A percentile compares a stretch with the other conserved stretches of the same genome.
These are phyloP conservation scores for Eupeodes latifasciatus DNA, from an alignment of 2,888 invertebrate species.

Conservation along the genomic window DNA sequence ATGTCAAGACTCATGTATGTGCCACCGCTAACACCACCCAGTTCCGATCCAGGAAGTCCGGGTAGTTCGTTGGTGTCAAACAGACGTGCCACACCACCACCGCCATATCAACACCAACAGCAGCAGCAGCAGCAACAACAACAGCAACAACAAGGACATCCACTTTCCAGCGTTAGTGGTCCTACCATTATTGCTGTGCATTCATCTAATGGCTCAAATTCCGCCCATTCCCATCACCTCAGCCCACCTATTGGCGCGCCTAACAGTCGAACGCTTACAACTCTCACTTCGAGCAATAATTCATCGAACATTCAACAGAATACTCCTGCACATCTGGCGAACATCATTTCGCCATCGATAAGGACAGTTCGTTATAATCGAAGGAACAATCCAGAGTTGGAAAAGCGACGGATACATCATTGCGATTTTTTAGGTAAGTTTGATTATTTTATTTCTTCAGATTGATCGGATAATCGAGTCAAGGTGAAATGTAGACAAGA, in stretches of 20 bases:
- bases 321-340: conserved; percentile 82
- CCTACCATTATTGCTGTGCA: conserved; percentile 80
- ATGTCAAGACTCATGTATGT: conserved; percentile 89
- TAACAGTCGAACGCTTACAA: conserved; percentile 78
- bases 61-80: conserved; percentile 89
- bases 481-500: too few relatives aligned
- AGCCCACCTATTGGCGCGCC: conserved; percentile 75
- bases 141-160: conserved; percentile 79
- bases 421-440: conserved; percentile 96
- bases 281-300: conserved; percentile 75
- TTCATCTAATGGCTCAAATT: conserved; percentile 61
- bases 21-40: conserved; percentile 94
- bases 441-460: neutral
- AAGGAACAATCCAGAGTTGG: conserved; percentile 97
- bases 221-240: conserved; percentile 75
- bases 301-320: conserved; percentile 77
- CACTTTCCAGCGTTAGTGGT: conserved; percentile 79
- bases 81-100: conserved; percentile 82
- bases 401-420: conserved; percentile 97
- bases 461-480: too few relatives aligned
- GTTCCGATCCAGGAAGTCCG: conserved; percentile 94
- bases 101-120: conserved; percentile 81
- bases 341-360: conserved; percentile 81
- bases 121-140: conserved; percentile 76
- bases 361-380: conserved; percentile 92